Percentiles rank a stretch among this genome's conserved stretches.
phyloP scores from a whole-genome alignment of 2,797 vertebrate species.

The Tapirus indicus region DNA sequence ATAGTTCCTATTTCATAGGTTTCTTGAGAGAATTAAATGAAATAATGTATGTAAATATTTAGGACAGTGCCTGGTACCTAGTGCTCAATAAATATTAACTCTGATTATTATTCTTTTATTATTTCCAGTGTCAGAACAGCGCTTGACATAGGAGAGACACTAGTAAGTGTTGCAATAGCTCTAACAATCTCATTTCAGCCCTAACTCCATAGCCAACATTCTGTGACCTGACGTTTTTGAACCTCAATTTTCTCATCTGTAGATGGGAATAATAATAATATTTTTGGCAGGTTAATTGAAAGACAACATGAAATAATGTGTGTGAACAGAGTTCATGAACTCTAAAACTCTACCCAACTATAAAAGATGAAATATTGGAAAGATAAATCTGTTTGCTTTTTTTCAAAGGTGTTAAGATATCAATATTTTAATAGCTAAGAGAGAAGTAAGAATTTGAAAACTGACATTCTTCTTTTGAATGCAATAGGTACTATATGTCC shows the following conservation, averaged over 20 bases:
- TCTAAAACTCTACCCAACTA: neutral
- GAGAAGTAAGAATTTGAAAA: constrained; percentile 21
- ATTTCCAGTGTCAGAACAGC: neutral
- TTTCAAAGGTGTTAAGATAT: neutral
- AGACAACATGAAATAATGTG: neutral
- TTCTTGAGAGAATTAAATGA: neutral
- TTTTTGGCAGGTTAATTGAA: neutral
- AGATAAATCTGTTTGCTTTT: neutral
- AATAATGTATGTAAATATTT: neutral
- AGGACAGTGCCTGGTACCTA: neutral
- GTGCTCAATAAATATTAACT: neutral
- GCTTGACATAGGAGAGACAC: neutral
- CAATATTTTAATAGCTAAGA: constrained; percentile 14
- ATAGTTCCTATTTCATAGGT: neutral
- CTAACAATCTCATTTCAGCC: neutral
- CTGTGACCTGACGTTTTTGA: neutral
- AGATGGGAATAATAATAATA: neutral
- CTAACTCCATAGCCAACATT: neutral
- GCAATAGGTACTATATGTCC: neutral
- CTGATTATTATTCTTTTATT: neutral
- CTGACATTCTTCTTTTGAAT: neutral
- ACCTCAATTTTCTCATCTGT: neutral
- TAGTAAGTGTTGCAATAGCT: neutral
- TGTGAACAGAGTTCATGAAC: neutral
- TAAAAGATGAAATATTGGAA: constrained; percentile 20